phyloP scores from a whole-genome alignment of 2,888 invertebrate genomes.

The Oxytorus armatus region DNA sequence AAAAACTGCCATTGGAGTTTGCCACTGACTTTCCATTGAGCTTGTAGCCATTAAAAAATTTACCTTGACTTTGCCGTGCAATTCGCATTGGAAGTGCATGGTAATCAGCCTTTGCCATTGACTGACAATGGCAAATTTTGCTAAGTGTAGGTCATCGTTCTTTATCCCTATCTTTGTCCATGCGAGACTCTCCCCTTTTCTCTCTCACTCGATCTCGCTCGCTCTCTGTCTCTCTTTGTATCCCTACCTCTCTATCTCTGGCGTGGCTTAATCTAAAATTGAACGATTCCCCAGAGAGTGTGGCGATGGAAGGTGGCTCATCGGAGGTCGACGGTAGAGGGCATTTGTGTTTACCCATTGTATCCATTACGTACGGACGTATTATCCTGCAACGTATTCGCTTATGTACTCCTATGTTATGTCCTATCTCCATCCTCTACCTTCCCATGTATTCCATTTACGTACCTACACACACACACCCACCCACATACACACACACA shows the following conservation, averaged over 20 bases:
- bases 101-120: too few species aligned
- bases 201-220: conserved; percentile 16
- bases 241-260: too few species aligned
- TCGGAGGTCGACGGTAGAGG: conserved; percentile 52
- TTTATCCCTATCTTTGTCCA: conserved; percentile 50
- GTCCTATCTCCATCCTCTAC: conserved; percentile 27
- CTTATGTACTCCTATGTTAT: conserved; percentile 52
- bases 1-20: too few species aligned
- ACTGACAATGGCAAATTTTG: too few species aligned
- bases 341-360: conserved; percentile 55
- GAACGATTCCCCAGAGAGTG: conserved; percentile 78
- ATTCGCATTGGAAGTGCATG: too few species aligned
- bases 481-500: conserved; percentile 17
- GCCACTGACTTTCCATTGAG: too few species aligned
- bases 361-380: conserved; percentile 44
- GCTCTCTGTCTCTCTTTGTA: conserved; percentile 64
- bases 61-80: too few species aligned
- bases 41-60: too few species aligned
- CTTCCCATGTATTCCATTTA: conserved; percentile 71
- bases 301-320: conserved; percentile 58
- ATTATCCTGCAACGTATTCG: conserved; percentile 28
- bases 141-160: conserved; percentile 38
- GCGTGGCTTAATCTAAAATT: conserved; percentile 77
- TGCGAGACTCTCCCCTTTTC: conserved; percentile 3
- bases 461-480: conserved; percentile 45